Evolutionary conservation across 2,888 invertebrate genomes (phyloP).

Genomic region (Nineta flava): DNA sequence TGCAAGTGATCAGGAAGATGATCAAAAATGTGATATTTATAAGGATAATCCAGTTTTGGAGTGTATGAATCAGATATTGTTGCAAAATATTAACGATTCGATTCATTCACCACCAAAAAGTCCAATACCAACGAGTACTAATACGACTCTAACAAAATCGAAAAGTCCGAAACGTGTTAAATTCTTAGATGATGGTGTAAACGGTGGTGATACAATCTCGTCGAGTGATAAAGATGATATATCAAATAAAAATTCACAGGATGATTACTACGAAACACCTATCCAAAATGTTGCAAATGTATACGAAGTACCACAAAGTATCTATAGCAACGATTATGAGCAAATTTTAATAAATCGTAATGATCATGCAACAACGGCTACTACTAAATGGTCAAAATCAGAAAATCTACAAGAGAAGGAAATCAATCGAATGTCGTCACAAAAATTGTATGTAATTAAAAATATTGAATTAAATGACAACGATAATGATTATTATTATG

Average conservation of each 20-base stretch:
- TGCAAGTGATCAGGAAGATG: conserved; percentile 62
- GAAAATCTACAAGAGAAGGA: conserved; percentile 15
- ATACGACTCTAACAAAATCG: not conserved
- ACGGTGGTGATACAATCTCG: no score
- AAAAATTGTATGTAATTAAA: conserved; percentile 35
- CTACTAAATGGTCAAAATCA: conserved; percentile 7
- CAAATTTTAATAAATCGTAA: conserved; percentile 39
- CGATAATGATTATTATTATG: conserved; percentile 40
- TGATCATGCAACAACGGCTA: conserved; percentile 20
- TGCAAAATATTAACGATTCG: conserved; percentile 48
- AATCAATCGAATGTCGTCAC: conserved; percentile 30
- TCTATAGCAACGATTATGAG: conserved; percentile 60
- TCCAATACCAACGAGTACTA: conserved; percentile 13
- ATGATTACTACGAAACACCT: conserved; percentile 28
- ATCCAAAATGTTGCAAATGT: conserved; percentile 31
- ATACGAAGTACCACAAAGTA: conserved; percentile 51
- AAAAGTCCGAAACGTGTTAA: conserved; percentile 22
- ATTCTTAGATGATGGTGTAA: conserved; percentile 24
- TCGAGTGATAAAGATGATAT: conserved; percentile 9
- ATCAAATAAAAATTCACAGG: conserved; percentile 9
- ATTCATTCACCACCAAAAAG: conserved; percentile 27
- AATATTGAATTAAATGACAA: conserved; percentile 34
- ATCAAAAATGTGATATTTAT: conserved; percentile 49
- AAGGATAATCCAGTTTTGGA: conserved; percentile 73
- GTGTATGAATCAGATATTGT: conserved; percentile 70